These are phyloP conservation scores for Halichoerus grypus DNA, from an alignment of 2,113 vertebrate species.

Conservation along the genomic window DNA sequence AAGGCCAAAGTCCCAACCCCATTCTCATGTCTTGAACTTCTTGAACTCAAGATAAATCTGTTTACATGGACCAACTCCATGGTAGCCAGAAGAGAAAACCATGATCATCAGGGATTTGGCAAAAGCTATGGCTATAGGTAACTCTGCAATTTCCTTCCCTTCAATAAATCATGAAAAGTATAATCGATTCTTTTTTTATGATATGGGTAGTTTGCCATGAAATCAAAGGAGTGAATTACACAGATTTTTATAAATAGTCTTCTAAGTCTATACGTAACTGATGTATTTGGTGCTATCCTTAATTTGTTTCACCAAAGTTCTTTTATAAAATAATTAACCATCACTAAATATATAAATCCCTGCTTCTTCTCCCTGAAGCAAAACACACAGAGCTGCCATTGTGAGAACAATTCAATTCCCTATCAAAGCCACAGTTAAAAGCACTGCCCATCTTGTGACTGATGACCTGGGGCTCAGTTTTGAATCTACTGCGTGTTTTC, in stretches of 20 bases:
- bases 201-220: background rate
- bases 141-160: constrained; percentile 21
- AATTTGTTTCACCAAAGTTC: background rate
- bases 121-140: background rate
- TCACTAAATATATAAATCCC: background rate
- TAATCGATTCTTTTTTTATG: background rate
- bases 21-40: background rate
- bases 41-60: background rate
- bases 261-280: background rate
- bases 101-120: background rate
- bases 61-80: background rate
- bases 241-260: background rate
- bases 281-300: background rate
- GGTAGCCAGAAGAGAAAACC: constrained; percentile 31
- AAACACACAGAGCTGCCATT: background rate
- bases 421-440: background rate
- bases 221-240: background rate
- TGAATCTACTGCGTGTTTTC: constrained; percentile 30
- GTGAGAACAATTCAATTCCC: background rate
- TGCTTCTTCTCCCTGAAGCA: background rate
- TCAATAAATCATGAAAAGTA: constrained; percentile 54
- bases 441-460: background rate
- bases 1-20: background rate
- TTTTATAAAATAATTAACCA: constrained; percentile 65
- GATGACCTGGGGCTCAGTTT: background rate